Conservation (phyloP, 2,113 vertebrate species). For the Murina feae region DNA sequence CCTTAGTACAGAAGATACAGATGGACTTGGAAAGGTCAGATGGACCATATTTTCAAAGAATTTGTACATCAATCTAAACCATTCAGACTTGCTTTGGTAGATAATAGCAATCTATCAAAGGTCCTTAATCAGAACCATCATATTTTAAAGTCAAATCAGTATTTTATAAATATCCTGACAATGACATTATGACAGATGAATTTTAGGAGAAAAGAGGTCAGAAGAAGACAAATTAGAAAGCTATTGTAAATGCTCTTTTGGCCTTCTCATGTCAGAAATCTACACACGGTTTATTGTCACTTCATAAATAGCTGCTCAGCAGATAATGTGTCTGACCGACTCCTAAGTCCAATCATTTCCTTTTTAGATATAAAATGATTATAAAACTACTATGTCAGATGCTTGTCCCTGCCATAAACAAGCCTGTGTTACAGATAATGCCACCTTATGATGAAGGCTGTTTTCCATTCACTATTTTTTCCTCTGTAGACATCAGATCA, state of each 20-base stretch:
- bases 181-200: background rate
- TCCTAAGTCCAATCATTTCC: background rate
- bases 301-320: background rate
- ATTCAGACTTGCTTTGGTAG: background rate
- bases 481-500: background rate
- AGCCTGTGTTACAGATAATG: background rate
- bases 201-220: background rate
- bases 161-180: slow-evolving; percentile 25
- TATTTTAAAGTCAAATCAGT: slow-evolving; percentile 20
- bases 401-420: background rate
- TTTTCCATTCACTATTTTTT: background rate
- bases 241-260: background rate
- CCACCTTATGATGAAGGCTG: background rate
- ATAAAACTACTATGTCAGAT: background rate
- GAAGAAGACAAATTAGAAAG: slow-evolving; percentile 4
- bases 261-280: background rate
- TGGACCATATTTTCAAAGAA: background rate
- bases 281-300: background rate
- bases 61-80: background rate
- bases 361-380: background rate
- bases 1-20: background rate
- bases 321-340: background rate
- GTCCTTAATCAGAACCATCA: background rate
- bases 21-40: background rate
- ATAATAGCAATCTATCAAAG: background rate